Evolutionary conservation across 2,113 vertebrate genomes (phyloP).

Genomic region (Heteronetta atricapilla): DNA sequence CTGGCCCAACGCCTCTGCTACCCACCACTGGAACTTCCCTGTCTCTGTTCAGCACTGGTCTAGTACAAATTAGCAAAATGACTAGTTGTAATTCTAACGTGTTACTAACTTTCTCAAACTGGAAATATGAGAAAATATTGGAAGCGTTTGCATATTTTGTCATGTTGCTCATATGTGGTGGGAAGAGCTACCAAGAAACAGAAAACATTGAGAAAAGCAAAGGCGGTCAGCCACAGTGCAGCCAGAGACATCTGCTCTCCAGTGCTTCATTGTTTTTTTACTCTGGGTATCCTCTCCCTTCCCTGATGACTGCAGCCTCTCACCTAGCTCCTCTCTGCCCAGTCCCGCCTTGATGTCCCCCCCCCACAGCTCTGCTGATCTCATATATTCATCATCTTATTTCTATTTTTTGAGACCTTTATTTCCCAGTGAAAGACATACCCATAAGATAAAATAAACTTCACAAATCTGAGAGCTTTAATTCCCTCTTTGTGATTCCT

Average conservation of each 20-base stretch:
- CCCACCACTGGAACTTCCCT: neutral
- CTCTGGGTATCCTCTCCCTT: neutral
- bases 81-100: accelerated
- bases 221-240: neutral
- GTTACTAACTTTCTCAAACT: neutral
- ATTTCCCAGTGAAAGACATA: neutral
- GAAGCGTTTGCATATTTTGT: neutral
- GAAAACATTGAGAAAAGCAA: neutral
- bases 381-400: neutral
- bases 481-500: neutral
- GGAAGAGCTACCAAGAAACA: neutral
- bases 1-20: neutral
- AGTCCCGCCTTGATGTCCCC: neutral
- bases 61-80: neutral
- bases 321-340: neutral
- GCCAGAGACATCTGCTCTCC: neutral
- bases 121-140: neutral
- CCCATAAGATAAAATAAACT: neutral
- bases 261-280: neutral
- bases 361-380: neutral
- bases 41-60: neutral
- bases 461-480: neutral
- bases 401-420: neutral
- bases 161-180: neutral
- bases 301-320: neutral